Base-by-base conservation (phyloP, 2,113 vertebrate species). In the Salvelinus fontinalis region DNA sequence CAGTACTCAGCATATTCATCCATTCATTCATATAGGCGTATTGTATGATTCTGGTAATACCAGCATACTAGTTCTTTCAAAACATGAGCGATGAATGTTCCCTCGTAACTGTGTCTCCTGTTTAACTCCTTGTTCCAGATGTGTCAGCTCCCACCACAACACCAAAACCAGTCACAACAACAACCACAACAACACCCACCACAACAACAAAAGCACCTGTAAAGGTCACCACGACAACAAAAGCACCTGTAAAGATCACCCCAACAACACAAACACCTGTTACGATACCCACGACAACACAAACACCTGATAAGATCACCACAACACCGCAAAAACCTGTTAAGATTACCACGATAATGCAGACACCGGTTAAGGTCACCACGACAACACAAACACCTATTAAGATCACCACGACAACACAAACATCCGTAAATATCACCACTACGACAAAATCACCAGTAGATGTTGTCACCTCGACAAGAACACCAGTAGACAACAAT, bases 401-500 rank as follows among this genome's bases (percentile, higher is more conserved):
- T 34, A 34, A 34, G 31, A 6, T 34, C 31, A 34, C 5, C 5
- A 6, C 5, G 29, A 31, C 29, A 29, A 67, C 66, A 67, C 26
- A 67, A 34, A 8, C 66, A 67, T 12, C 66, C 2, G 48, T 49
- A 16, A 20, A 27, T 6, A 34, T 27, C 1, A 34, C 29, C 24
- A 67, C 29, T 5, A 20, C 12, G 27, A 67, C 66, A 34, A 16
- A 16, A 5, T 12, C 29, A 18, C 26, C 27, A 67, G 27, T 14
- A 51, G 22, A 67, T 18, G 8, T 13, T 11, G 26, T 48, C 39
- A 54, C 8, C 12, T 22, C 27, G 20, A 62, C 22, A 14, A n/a
- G 59, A 39, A 20, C 67, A 44, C 49, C 48, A 1, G 67, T 65
- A 22, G 54, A 59, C 51, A 82, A 79, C 14, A 51, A 51, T 16